A percentile compares a stretch with the other conserved stretches of the same genome.
phyloP scores from a whole-genome alignment of 2,888 invertebrate species.

The Zeuzera pyrina region DNA sequence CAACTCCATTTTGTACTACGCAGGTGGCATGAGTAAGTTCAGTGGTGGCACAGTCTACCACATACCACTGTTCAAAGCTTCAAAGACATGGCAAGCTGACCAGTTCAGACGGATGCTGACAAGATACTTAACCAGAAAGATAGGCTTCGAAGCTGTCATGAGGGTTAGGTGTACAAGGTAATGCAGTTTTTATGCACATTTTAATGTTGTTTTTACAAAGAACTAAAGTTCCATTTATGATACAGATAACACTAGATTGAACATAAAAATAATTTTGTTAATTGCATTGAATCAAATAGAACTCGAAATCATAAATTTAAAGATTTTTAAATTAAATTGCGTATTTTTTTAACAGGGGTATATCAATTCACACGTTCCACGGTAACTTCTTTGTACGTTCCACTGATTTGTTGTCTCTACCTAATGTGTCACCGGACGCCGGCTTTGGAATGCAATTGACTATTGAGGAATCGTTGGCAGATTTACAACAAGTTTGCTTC shows the following conservation, averaged over 20 bases:
- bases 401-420: slow-evolving; percentile 94
- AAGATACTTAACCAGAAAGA: slow-evolving; percentile 95
- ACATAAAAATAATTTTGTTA: background rate
- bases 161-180: slow-evolving; percentile 93
- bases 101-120: slow-evolving; percentile 84
- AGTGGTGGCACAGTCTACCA: slow-evolving; percentile 95
- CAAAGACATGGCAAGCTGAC: slow-evolving; percentile 80
- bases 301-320: background rate
- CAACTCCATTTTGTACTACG: too few relatives aligned
- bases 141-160: slow-evolving; percentile 99
- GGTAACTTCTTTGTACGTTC: slow-evolving; percentile 99
- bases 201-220: background rate
- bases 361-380: slow-evolving; percentile 98
- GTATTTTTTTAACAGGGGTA: slow-evolving; percentile 83
- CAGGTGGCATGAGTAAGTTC: slow-evolving; percentile 93
- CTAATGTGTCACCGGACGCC: slow-evolving; percentile 98
- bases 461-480: slow-evolving; percentile 92
- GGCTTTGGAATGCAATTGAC: slow-evolving; percentile 98
- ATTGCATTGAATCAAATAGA: background rate
- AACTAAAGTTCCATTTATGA: background rate
- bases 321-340: background rate
- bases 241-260: too few relatives aligned
- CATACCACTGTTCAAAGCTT: slow-evolving; percentile 87
- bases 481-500: slow-evolving; percentile 92
- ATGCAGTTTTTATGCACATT: too few relatives aligned